phyloP scores from a whole-genome alignment of 2,113 vertebrate genomes.

The Sinosuthora webbiana region DNA sequence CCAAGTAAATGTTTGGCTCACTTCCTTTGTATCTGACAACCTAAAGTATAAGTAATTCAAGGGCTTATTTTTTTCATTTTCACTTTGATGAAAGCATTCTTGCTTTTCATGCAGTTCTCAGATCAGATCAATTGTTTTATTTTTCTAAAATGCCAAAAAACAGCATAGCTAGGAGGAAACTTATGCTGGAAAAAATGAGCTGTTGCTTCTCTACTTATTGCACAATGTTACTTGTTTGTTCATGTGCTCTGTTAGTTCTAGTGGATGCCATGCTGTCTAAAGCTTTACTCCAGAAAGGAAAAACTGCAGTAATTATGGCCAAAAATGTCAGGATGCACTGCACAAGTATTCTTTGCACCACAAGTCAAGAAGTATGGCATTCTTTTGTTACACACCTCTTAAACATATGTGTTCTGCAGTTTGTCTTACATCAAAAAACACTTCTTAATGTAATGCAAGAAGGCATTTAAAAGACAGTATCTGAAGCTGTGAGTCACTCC shows the following conservation, averaged over 20 bases:
- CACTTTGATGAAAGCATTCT: constrained; percentile 57
- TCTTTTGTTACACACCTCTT: constrained; percentile 5
- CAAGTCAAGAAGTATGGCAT: not conserved
- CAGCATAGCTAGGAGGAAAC: constrained; percentile 28
- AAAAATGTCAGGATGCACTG: not conserved
- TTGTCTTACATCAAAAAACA: not conserved
- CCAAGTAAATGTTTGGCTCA: constrained; percentile 41
- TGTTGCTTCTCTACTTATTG: not conserved
- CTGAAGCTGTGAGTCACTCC: not conserved
- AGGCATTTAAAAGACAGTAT: not conserved
- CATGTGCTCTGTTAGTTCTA: not conserved
- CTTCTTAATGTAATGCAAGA: not conserved
- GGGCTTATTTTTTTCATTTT: constrained; percentile 59
- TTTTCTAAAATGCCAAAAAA: constrained; percentile 58
- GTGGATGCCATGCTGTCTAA: not conserved
- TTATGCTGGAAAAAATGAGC: constrained; percentile 14
- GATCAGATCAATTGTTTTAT: constrained; percentile 64
- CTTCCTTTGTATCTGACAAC: constrained; percentile 63
- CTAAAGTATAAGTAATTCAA: constrained; percentile 57
- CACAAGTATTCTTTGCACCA: not conserved
- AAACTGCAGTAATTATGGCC: not conserved
- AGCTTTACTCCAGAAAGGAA: constrained; percentile 4
- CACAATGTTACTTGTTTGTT: not conserved
- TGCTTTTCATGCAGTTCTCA: constrained; percentile 63
- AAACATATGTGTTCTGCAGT: not conserved